Evolutionary conservation across 2,113 vertebrate genomes (phyloP).

Genomic region (Nanorana parkeri): DNA sequence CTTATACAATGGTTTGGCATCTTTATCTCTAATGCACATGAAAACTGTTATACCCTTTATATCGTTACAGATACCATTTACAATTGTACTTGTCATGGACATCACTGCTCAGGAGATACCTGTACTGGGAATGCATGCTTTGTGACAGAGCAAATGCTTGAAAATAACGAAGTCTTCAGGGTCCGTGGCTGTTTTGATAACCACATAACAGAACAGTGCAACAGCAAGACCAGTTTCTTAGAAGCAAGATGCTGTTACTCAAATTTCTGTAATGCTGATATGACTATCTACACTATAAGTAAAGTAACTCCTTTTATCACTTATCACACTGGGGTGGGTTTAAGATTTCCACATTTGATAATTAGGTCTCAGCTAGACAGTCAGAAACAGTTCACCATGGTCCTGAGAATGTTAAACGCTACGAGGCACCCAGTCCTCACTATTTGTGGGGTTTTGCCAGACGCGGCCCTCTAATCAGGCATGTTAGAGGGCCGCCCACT

Average conservation of each 20-base stretch:
- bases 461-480: too few species aligned
- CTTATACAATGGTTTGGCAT: too few species aligned
- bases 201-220: conserved; percentile 59
- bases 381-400: too few species aligned
- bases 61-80: conserved; percentile 22
- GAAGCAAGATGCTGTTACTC: conserved; percentile 58
- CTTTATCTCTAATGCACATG: too few species aligned
- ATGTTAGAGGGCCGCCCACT: too few species aligned
- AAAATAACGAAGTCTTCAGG: neutral
- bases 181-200: conserved; percentile 63
- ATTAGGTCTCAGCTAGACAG: too few species aligned
- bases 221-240: neutral
- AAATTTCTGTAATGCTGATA: conserved; percentile 63
- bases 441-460: too few species aligned
- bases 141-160: conserved; percentile 61
- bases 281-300: conserved; percentile 62
- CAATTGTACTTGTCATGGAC: conserved; percentile 58
- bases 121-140: conserved; percentile 68
- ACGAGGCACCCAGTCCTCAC: too few species aligned
- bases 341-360: neutral
- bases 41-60: too few species aligned
- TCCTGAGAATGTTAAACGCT: too few species aligned
- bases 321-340: neutral
- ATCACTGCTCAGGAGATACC: conserved; percentile 45
- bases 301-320: neutral